These are phyloP conservation scores for Coleophora flavipennella DNA, from an alignment of 2,888 invertebrate species.

Conservation along the genomic window DNA sequence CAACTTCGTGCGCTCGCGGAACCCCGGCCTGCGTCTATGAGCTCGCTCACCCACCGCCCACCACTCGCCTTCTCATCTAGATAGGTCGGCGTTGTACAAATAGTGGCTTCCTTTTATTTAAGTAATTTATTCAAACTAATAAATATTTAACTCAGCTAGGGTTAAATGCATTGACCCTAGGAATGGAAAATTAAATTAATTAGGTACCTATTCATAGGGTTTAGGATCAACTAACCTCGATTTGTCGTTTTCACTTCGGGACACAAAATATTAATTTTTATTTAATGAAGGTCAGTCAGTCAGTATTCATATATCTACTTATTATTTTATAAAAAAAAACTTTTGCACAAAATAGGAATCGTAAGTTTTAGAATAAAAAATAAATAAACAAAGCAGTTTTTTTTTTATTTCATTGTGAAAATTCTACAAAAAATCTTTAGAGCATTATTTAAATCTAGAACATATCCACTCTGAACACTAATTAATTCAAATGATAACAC, in stretches of 20 bases:
- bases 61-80: constrained; percentile 38
- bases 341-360: constrained; percentile 59
- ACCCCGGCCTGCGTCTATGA: constrained; percentile 87
- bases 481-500: too few species aligned
- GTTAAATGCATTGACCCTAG: too few species aligned
- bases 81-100: constrained; percentile 66
- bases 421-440: too few species aligned
- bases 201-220: too few species aligned
- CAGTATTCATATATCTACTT: constrained; percentile 26
- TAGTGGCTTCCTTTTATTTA: constrained; percentile 56
- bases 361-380: constrained; percentile 52
- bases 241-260: too few species aligned
- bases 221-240: constrained; percentile 6
- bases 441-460: too few species aligned
- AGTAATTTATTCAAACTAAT: constrained; percentile 53
- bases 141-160: too few species aligned
- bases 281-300: constrained; percentile 32
- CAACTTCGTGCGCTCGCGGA: constrained; percentile 91
- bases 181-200: too few species aligned
- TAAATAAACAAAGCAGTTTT: constrained; percentile 18
- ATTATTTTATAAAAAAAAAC: too few species aligned
- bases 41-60: constrained; percentile 13
- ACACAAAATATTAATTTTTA: too few species aligned
- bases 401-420: too few species aligned
- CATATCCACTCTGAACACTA: too few species aligned